These are phyloP conservation scores for Spatula clypeata DNA, from an alignment of 2,797 vertebrate species.

Conservation along the genomic window DNA sequence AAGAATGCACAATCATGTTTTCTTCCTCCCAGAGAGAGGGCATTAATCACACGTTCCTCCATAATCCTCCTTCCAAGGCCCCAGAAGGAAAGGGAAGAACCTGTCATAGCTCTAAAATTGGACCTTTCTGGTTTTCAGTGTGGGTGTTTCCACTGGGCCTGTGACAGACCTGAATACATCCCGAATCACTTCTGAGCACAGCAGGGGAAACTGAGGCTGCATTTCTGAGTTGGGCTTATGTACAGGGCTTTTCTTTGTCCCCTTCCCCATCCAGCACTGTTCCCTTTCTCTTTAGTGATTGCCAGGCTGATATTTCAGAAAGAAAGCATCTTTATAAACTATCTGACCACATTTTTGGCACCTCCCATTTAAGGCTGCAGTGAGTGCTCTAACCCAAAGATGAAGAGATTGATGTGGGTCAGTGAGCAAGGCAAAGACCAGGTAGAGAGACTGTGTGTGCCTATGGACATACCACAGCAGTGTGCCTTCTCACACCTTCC, in stretches of 20 bases:
- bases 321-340: background rate
- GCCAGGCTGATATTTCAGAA: background rate
- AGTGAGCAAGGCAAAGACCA: background rate
- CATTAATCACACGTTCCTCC: constrained; percentile 67
- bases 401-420: background rate
- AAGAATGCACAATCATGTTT: constrained; percentile 52
- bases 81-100: constrained; percentile 16
- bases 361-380: background rate
- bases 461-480: background rate
- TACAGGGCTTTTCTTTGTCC: background rate
- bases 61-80: constrained; percentile 54
- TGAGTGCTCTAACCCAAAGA: fast-evolving
- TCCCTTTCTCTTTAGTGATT: background rate
- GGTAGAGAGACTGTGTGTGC: background rate
- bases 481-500: background rate
- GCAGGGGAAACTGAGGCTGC: background rate
- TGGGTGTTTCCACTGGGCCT: constrained; percentile 20
- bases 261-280: background rate
- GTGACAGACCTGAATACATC: background rate
- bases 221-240: background rate
- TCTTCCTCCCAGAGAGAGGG: constrained; percentile 56
- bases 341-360: background rate
- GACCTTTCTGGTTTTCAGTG: background rate
- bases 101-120: constrained; percentile 13
- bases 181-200: background rate